phyloP scores from a whole-genome alignment of 1,140 invertebrate genomes.

The Euglossa dilemma region DNA sequence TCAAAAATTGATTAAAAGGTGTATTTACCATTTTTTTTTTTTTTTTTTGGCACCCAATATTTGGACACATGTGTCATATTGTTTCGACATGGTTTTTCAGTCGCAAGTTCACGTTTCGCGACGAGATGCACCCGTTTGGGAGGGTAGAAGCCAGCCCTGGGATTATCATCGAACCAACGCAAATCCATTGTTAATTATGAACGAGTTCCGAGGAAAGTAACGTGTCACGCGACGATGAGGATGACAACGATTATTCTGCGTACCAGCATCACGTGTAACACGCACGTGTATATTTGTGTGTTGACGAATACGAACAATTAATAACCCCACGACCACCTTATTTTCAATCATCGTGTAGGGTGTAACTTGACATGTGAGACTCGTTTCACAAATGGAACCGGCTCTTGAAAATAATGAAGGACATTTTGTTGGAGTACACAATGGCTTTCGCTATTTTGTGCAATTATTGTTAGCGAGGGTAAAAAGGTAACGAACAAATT shows the following conservation, averaged over 20 bases:
- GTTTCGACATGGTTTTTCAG: constrained; percentile 1
- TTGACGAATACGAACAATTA: constrained; percentile 18
- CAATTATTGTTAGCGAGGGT: too few species aligned
- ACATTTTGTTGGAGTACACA: too few species aligned
- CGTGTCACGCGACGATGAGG: constrained; percentile 55
- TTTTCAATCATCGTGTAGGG: neutral
- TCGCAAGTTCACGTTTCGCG: constrained; percentile 2
- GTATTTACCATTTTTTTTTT: neutral
- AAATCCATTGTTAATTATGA: constrained; percentile 66
- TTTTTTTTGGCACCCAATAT: neutral
- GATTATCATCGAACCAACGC: constrained; percentile 55
- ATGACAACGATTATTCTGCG: constrained; percentile 57
- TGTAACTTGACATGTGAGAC: neutral
- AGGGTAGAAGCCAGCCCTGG: constrained; percentile 40
- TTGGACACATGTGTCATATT: neutral
- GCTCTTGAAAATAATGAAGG: too few species aligned
- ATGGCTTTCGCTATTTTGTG: too few species aligned
- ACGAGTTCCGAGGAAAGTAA: constrained; percentile 61
- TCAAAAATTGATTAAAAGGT: neutral
- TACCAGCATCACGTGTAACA: constrained; percentile 54
- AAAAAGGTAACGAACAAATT: too few species aligned
- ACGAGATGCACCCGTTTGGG: neutral
- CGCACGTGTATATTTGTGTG: constrained; percentile 24
- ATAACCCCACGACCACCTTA: constrained; percentile 7
- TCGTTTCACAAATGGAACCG: too few species aligned